Evolutionary conservation across 2,888 invertebrate genomes (phyloP).

Genomic region (Onthophagus sagittarius): DNA sequence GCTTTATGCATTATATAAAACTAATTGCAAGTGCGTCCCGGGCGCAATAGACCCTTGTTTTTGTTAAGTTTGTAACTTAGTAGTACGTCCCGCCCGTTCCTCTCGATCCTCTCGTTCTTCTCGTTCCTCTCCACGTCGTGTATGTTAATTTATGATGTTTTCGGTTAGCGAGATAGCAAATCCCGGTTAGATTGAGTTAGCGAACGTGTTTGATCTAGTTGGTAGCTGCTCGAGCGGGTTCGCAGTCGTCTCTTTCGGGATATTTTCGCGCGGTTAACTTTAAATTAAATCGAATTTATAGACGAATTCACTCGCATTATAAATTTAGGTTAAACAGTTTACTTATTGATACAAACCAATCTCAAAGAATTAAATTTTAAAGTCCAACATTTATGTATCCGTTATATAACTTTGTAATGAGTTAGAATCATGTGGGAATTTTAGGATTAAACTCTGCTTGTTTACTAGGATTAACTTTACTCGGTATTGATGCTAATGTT

Average conservation of each 20-base stretch:
- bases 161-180: not conserved
- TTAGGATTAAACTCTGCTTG: no score
- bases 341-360: not conserved
- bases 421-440: no score
- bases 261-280: not conserved
- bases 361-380: no score
- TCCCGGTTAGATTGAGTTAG: not conserved
- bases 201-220: not conserved
- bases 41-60: not conserved
- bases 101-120: not conserved
- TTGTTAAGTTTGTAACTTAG: not conserved
- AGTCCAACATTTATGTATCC: no score
- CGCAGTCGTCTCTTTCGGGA: not conserved
- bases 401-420: no score
- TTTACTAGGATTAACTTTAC: no score
- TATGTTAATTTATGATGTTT: not conserved
- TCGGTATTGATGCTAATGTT: no score
- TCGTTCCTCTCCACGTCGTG: not conserved
- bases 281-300: not conserved
- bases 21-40: not conserved
- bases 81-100: not conserved
- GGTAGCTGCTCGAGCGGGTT: not conserved
- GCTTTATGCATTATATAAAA: no score
- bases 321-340: not conserved
- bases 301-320: not conserved